These are phyloP conservation scores for Sparus aurata DNA, from an alignment of 2,797 vertebrate genomes.

Conservation along the genomic window DNA sequence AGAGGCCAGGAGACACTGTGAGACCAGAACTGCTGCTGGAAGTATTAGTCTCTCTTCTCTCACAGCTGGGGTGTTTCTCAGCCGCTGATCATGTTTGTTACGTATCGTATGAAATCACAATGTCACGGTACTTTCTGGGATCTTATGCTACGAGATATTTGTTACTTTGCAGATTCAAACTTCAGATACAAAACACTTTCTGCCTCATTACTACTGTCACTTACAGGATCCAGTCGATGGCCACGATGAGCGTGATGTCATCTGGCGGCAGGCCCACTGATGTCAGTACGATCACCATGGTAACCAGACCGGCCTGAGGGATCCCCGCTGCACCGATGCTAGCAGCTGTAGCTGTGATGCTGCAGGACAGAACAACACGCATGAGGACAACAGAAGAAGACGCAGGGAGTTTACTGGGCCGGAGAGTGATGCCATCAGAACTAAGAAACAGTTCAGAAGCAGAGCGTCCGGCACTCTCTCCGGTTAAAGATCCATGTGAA, in stretches of 20 bases:
- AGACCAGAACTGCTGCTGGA: conserved; percentile 5
- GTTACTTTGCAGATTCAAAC: neutral
- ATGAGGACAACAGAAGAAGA: neutral
- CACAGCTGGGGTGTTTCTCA: neutral
- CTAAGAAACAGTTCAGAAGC: too few relatives aligned
- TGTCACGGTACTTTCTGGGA: neutral
- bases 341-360: conserved; percentile 93
- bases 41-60: neutral
- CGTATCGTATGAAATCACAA: neutral
- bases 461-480: too few relatives aligned
- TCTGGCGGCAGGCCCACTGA: conserved; percentile 92
- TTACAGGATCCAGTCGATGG: conserved; percentile 93
- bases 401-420: neutral
- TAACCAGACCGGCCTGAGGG: conserved; percentile 92
- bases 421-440: neutral
- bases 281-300: conserved; percentile 94
- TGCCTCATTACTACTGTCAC: neutral
- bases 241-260: conserved; percentile 92
- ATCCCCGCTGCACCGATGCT: conserved; percentile 93
- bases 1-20: neutral
- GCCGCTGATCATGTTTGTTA: neutral
- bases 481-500: too few relatives aligned
- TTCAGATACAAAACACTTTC: neutral
- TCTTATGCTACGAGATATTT: neutral
- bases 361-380: conserved; percentile 50